Base-by-base conservation (phyloP, 2,113 vertebrate genomes). In the Scophthalmus maximus region DNA sequence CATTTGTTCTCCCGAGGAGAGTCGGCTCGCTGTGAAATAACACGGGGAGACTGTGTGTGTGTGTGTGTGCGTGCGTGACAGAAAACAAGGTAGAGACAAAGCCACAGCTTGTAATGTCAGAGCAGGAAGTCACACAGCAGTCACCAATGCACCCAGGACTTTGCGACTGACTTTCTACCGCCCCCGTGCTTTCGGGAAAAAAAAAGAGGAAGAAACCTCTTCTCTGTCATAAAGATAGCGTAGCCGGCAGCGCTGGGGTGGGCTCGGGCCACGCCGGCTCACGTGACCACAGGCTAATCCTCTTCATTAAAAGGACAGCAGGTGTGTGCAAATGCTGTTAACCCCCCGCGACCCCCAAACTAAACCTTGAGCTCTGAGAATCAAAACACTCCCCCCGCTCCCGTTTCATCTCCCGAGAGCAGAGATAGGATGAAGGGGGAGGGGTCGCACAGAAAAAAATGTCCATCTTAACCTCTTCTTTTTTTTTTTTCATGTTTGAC, bases 221-320 rank as follows among this genome's bases (percentile, higher is more conserved):
- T 52, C 7, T 49, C 50, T 64, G 64, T 62, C 78, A 61, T 75
- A 46, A 61, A 65, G 34, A 73, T 63, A 47, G 29, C 9, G 26
- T 18, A 42, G 57, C 58, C n/a, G 58, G 4, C 3, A 61, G 71
- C 55, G 20, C 23, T 64, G n/a, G 74, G 87, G 79, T 72, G 87
- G 87, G 78, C 84, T 73, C 38, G 18, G 68, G 25, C 62, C 55
- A 23, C 0, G 42, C 47, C 23, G 58, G 46, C 57, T 81, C 57
- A 79, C 61, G 81, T 79, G 76, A 87, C 70, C 77, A 57, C 46
- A 32, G 47, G 15, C 78, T 91, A 92, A 93, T 88, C 89, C 83
- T 81, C 81, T 87, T 88, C 82, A 89, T 92, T 90, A 80, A 85
- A 88, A 87, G n/a, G 84, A 86, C 89, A 93, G 92, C 91, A 92